Evolutionary conservation across 2,888 invertebrate species (phyloP), one percentile per base, ranked within the genome.

Genomic region (Conistra vaccinii): DNA sequence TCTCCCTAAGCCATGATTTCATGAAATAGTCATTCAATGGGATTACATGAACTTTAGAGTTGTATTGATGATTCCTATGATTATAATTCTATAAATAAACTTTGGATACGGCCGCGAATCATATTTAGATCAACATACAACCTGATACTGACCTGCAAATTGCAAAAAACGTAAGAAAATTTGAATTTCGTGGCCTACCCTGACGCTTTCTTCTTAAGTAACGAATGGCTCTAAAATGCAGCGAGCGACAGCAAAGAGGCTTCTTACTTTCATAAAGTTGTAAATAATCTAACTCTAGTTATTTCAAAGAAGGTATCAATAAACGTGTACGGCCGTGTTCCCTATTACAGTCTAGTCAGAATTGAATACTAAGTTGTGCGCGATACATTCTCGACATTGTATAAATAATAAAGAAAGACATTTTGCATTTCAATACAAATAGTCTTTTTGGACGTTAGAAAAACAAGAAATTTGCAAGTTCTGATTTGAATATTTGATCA

Each of bases 301-400:
- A 26, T 67, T 61, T 75, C 53, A 39, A 73, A 67, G 58, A 63
- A 63, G 84, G 80, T 80, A 66, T 69, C 68, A 9, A 20, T 68
- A 60, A 73, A 51, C 58, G 71, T 63, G 55, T 79, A 62, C 68
- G 39, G 67, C 57, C 45, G 67, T 67, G 82, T 67, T 76, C 67
- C 67, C 67, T 58, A 51, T 35, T 57, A 63, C 51, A 69, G 55
- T 82, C 83, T 83, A 83, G 83, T 83, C 83, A 83, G 67, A 69
- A 67, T 51, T 76, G 77, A 80, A 78, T 81, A 75, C 75, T 76
- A 80, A 80, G 68, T 81, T 76, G 75, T 85, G 71, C 81, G 55
- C 81, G 73, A 60, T 85, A 71, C 70, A 66, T 84, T 84, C 83
- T 72, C 32, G 51, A 76, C 29, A 69, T 42, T 53, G 10, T 32